Conservation (phyloP, 2,888 invertebrate genomes). For the Eupithecia inturbata region DNA sequence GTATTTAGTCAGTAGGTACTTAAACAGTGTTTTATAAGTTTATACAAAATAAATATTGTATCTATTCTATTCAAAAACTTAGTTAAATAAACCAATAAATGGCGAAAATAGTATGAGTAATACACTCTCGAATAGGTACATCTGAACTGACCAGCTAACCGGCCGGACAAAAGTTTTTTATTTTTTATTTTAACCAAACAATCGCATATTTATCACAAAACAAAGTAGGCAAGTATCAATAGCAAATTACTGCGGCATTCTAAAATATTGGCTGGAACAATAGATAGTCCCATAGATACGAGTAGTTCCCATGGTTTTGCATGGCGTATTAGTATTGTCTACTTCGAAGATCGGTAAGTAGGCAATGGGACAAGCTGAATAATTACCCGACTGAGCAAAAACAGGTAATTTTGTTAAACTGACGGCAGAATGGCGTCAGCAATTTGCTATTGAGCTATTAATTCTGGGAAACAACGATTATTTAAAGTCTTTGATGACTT, state of each 20-base stretch:
- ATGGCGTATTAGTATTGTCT: conserved; percentile 55
- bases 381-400: neutral
- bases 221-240: conserved; percentile 36
- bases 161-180: too few relatives aligned
- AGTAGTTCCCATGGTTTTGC: conserved; percentile 60
- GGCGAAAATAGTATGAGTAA: too few relatives aligned
- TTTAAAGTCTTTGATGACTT: too few relatives aligned
- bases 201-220: conserved; percentile 15
- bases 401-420: neutral
- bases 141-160: too few relatives aligned
- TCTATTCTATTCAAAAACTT: too few relatives aligned
- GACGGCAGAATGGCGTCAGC: neutral
- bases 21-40: too few relatives aligned
- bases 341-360: conserved; percentile 51
- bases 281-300: conserved; percentile 30
- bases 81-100: too few relatives aligned
- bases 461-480: neutral
- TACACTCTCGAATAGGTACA: too few relatives aligned
- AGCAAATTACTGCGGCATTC: conserved; percentile 35
- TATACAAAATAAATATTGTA: too few relatives aligned
- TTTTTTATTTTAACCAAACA: neutral
- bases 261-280: conserved; percentile 49
- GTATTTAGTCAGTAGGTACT: too few relatives aligned
- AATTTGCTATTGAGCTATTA: neutral
- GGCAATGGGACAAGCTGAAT: conserved; percentile 34